Percentiles rank a stretch among this genome's conserved stretches.
phyloP scores from a whole-genome alignment of 1,140 invertebrate genomes.

The Penaeus vannamei region DNA sequence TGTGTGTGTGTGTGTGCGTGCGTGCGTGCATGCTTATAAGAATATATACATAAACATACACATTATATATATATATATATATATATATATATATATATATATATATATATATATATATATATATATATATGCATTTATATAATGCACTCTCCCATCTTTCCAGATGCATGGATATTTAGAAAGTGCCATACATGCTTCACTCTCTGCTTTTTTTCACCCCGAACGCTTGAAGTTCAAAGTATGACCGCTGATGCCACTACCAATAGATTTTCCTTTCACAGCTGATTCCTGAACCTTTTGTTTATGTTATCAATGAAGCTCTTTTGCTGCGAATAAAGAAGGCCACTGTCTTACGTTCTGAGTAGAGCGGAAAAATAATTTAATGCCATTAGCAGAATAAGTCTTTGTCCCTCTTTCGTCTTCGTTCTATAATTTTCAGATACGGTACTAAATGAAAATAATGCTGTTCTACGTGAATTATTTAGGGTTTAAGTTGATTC shows the following conservation, averaged over 20 bases:
- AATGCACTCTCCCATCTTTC: not conserved
- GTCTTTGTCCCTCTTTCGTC: not conserved
- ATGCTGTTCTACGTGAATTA: too few relatives aligned
- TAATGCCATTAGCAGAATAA: not conserved
- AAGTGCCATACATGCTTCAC: too few relatives aligned
- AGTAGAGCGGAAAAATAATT: not conserved
- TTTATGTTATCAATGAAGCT: slow-evolving; percentile 56
- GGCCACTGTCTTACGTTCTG: not conserved
- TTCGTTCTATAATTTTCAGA: too few relatives aligned
- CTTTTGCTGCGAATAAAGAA: not conserved
- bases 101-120: not conserved
- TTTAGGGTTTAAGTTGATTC: too few relatives aligned
- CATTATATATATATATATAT: not conserved
- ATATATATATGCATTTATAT: not conserved
- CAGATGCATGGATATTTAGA: too few relatives aligned
- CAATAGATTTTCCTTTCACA: slow-evolving; percentile 43
- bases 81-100: not conserved
- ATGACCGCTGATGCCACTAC: not conserved
- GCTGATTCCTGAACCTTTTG: slow-evolving; percentile 56
- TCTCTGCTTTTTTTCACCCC: too few relatives aligned
- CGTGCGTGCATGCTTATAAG: not conserved
- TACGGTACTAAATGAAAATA: too few relatives aligned
- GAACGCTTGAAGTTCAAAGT: not conserved
- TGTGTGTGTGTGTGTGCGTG: slow-evolving; percentile 25
- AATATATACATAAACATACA: not conserved